Conservation (phyloP, 2,888 invertebrate species). For the Temnothorax unifasciatus region DNA sequence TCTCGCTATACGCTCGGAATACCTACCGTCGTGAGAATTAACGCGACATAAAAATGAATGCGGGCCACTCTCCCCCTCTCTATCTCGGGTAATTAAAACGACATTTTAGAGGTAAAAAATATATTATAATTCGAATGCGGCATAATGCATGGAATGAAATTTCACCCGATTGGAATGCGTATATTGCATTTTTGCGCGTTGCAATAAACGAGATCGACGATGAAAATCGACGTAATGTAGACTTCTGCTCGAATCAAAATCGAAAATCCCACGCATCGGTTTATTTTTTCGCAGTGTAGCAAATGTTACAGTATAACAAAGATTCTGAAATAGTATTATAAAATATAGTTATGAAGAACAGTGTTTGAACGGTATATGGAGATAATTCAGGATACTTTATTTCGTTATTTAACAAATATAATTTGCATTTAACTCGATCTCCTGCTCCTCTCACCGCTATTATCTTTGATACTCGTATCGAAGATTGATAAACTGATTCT, state of each 20-base stretch:
- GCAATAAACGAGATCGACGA: not conserved
- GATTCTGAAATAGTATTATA: not conserved
- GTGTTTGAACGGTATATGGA: not conserved
- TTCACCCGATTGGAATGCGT: conserved; percentile 72
- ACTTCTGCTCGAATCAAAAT: not conserved
- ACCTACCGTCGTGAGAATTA: not conserved
- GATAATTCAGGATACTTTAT: not conserved
- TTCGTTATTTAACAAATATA: not conserved
- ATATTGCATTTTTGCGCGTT: conserved; percentile 60
- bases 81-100: conserved; percentile 55
- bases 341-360: not conserved
- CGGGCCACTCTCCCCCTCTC: too few relatives aligned
- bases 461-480: not conserved
- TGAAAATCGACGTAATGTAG: not conserved
- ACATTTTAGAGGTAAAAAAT: conserved; percentile 75
- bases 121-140: conserved; percentile 75
- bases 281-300: not conserved
- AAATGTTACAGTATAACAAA: not conserved
- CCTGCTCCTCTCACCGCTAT: not conserved
- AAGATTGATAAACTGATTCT: conserved; percentile 1
- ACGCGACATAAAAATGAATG: conserved; percentile 30
- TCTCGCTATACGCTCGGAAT: not conserved
- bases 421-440: not conserved
- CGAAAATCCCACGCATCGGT: not conserved
- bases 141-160: conserved; percentile 70